These are phyloP conservation scores for Synchiropus splendidus DNA, from an alignment of 2,113 vertebrate genomes.

Conservation along the genomic window DNA sequence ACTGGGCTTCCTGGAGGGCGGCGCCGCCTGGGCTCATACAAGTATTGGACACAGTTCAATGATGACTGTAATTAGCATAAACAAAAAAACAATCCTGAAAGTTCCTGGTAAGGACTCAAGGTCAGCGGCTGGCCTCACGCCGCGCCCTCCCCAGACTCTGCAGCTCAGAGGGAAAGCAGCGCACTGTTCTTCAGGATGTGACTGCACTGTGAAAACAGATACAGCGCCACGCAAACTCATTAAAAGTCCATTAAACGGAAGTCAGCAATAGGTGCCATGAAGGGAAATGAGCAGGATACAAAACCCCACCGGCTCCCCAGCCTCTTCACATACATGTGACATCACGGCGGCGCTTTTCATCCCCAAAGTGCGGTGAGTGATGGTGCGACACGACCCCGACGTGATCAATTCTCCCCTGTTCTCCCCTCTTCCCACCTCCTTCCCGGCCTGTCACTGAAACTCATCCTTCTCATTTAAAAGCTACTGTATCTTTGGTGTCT, in stretches of 20 bases:
- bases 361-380: constrained; percentile 30
- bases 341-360: constrained; percentile 34
- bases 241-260: constrained; percentile 64
- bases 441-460: constrained; percentile 41
- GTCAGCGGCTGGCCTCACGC: too few relatives aligned
- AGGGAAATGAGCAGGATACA: constrained; percentile 57
- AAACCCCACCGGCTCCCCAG: constrained; percentile 25
- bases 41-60: too few relatives aligned
- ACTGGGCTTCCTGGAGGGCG: too few relatives aligned
- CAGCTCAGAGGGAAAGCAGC: neutral
- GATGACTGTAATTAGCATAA: too few relatives aligned
- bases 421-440: constrained; percentile 1
- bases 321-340: constrained; percentile 27
- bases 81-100: too few relatives aligned
- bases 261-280: constrained; percentile 43
- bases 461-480: constrained; percentile 63
- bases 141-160: too few relatives aligned
- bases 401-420: constrained; percentile 35
- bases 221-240: constrained; percentile 53
- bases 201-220: constrained; percentile 9
- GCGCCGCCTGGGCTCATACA: too few relatives aligned
- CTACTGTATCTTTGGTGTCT: constrained; percentile 54
- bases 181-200: neutral
- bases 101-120: too few relatives aligned
- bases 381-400: constrained; percentile 31